Conservation (phyloP, 2,113 vertebrate genomes). For the Prunella himalayana region DNA sequence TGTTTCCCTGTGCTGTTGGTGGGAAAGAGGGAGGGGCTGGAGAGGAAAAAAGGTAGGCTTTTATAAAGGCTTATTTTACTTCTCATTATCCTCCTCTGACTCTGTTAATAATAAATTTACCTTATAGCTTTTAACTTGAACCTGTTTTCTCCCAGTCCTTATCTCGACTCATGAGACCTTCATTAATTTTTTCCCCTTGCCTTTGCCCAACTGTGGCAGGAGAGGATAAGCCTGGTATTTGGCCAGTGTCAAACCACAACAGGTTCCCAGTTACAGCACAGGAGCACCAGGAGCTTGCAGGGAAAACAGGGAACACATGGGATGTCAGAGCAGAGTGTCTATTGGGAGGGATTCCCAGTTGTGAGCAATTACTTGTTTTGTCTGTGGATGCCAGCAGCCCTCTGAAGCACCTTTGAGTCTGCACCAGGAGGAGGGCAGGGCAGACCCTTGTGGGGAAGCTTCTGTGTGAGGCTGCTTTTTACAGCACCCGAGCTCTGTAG, state of each 20-base stretch:
- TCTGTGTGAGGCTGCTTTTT: neutral
- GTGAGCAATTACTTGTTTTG: neutral
- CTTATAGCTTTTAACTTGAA: neutral
- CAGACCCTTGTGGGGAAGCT: neutral
- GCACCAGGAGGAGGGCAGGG: neutral
- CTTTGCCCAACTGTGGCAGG: neutral
- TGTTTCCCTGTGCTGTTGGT: fast-evolving
- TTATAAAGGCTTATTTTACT: neutral
- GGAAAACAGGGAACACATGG: neutral
- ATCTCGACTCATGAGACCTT: neutral
- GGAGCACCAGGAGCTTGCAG: neutral
- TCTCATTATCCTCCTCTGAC: neutral
- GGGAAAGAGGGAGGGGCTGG: neutral
- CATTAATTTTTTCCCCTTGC: fast-evolving
- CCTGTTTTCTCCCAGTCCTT: neutral
- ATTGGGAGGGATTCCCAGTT: neutral
- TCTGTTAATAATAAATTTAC: neutral
- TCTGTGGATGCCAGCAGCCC: neutral
- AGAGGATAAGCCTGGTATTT: neutral
- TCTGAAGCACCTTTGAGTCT: neutral
- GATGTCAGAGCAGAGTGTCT: neutral
- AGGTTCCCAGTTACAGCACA: neutral
- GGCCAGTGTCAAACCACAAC: neutral
- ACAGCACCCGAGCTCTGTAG: neutral
- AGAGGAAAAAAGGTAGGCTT: neutral